These are phyloP conservation scores for Peromyscus nudipes DNA, from an alignment of 2,797 vertebrate genomes.

Conservation along the genomic window DNA sequence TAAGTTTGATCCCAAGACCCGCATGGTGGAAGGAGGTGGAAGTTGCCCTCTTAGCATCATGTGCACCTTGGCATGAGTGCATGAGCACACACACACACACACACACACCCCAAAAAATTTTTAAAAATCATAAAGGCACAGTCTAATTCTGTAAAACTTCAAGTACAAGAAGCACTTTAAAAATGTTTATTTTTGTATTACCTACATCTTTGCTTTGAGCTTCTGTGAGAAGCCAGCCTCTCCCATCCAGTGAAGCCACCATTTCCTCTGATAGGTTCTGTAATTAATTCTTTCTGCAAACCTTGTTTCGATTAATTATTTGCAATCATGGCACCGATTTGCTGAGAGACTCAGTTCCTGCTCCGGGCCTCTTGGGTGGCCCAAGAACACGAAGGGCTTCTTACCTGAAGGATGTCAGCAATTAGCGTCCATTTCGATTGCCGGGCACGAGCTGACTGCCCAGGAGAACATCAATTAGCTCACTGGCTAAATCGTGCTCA, in stretches of 20 bases:
- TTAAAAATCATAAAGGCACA: not conserved
- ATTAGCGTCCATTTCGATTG: constrained; percentile 75
- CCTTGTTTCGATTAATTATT: constrained; percentile 72
- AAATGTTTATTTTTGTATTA: not conserved
- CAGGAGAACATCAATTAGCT: constrained; percentile 78
- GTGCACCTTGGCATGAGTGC: not conserved
- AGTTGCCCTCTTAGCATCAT: not conserved
- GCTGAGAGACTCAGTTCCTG: constrained; percentile 70
- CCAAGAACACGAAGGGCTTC: constrained; percentile 48
- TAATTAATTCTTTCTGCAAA: constrained; percentile 74
- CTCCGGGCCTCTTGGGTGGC: constrained; percentile 11
- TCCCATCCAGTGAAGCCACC: not conserved
- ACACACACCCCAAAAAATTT: not conserved
- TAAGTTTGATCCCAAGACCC: not conserved
- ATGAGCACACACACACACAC: no score
- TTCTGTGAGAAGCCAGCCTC: not conserved
- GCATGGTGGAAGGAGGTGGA: not conserved
- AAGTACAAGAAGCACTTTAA: not conserved
- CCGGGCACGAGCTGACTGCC: constrained; percentile 35
- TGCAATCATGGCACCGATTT: constrained; percentile 54
- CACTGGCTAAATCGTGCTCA: constrained; percentile 59
- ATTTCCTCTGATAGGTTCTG: constrained; percentile 54
- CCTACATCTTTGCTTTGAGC: not conserved
- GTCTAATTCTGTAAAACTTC: not conserved
- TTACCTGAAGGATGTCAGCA: constrained; percentile 72